Evolutionary conservation across 2,888 invertebrate species (phyloP).

Genomic region (Spilosoma lubricipeda): DNA sequence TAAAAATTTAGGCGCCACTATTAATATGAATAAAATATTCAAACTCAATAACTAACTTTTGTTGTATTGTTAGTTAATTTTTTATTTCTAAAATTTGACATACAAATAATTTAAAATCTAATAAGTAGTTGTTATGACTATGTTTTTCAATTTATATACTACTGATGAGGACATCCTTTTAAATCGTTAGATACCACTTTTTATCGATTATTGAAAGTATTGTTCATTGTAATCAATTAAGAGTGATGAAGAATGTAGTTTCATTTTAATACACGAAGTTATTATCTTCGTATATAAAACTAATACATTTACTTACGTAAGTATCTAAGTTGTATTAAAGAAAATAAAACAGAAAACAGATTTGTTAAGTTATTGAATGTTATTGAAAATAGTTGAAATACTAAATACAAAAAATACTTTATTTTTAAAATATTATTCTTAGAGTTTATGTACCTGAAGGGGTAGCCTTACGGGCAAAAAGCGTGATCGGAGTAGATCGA

Average conservation of each 20-base stretch:
- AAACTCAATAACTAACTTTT: slow-evolving; percentile 5
- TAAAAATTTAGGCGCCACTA: slow-evolving; percentile 23
- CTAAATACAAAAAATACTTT: neutral
- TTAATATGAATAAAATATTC: slow-evolving; percentile 14
- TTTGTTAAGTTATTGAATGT: too few species aligned
- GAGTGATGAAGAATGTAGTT: too few species aligned
- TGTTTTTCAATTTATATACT: neutral
- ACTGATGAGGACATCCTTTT: neutral
- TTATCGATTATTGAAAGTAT: neutral
- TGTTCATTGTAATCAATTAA: neutral
- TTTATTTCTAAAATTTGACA: slow-evolving; percentile 27
- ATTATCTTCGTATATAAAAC: too few species aligned
- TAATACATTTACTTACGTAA: too few species aligned
- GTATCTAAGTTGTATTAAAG: neutral
- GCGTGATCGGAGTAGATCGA: too few species aligned
- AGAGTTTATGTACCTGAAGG: too few species aligned
- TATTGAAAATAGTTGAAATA: too few species aligned
- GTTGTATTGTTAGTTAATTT: slow-evolving; percentile 28
- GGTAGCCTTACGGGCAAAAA: too few species aligned
- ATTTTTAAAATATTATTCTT: too few species aligned
- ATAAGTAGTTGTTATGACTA: slow-evolving; percentile 52
- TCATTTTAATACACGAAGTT: too few species aligned
- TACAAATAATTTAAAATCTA: slow-evolving; percentile 34
- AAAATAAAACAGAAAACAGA: neutral
- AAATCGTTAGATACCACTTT: neutral